Conservation (phyloP, 2,797 vertebrate genomes). For the Pygocentrus nattereri region DNA sequence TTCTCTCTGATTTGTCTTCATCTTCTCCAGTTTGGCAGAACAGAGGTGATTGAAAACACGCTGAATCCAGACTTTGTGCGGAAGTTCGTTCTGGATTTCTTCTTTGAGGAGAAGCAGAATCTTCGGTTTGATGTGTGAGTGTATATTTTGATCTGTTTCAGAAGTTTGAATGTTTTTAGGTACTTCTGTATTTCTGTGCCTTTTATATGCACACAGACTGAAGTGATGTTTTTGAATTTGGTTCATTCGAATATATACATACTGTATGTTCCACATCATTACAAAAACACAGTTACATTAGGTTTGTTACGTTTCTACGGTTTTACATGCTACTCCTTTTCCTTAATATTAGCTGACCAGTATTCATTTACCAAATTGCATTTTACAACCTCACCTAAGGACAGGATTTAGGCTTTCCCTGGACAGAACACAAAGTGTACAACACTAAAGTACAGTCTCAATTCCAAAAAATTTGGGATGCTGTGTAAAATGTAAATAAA, state of each 20-base stretch:
- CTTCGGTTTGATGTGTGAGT: constrained; percentile 97
- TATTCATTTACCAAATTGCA: no score
- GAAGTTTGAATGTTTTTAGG: not conserved
- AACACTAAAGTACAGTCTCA: no score
- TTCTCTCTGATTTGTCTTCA: not conserved
- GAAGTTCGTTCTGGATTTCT: constrained; percentile 97
- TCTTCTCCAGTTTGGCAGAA: constrained; percentile 88
- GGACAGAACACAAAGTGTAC: no score
- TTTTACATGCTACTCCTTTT: no score
- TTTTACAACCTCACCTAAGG: no score
- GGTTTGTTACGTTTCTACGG: no score
- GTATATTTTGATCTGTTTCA: not conserved
- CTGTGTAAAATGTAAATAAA: no score
- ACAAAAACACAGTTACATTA: not conserved
- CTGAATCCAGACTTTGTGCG: constrained; percentile 96
- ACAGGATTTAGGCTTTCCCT: no score
- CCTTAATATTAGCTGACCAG: no score
- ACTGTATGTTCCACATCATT: not conserved
- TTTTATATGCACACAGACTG: not conserved
- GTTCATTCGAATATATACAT: not conserved
- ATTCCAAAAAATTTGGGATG: no score
- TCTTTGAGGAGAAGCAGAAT: constrained; percentile 98
- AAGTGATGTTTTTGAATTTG: not conserved
- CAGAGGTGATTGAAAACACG: constrained; percentile 96
- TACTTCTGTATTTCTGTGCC: not conserved